Evolutionary conservation across 2,113 vertebrate genomes (phyloP), one percentile per base, ranked within the genome.

Genomic region (Crotophaga sulcirostris): DNA sequence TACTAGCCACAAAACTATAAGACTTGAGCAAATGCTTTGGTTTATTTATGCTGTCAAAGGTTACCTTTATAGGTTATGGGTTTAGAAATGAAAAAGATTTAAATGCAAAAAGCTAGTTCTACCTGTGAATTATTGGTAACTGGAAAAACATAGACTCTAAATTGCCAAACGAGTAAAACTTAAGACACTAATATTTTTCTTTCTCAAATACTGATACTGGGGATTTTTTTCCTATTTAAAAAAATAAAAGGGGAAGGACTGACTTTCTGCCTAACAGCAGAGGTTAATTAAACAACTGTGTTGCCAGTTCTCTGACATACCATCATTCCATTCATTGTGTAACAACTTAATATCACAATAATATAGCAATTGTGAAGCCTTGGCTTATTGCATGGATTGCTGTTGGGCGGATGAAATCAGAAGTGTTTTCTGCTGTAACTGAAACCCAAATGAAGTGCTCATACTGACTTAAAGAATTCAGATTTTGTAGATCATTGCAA

Each of bases 11-110:
- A 38, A 25, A 94, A 72, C 13, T n/a, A 0, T 25, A 45, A 38
- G 52, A 34, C 15, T 59, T 0, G 0, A 81, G 56, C 44, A 82
- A 67, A 38, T 47, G 16, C 7, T 10, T 11, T 0, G 5, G 42
- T 8, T 74, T 34, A 14, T 63, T 94, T 73, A 21, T 44, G 34
- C 26, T 93, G 49, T 40, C n/a, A 44, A 15, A 33, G 11, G 24
- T 4, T 7, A 13, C 13, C 16, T 84, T 84, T 11, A 40, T 11
- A 52, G 20, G 4, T 2, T 7, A 29, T 13, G 3, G 11, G 8
- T 67, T 87, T 51, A 19, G 59, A 77, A 84, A 63, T 63, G 8
- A 82, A 72, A 92, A 64, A 31, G 26, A 10, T 69, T 84, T 47
- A 42, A 62, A 45, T 7, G 16, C 17, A 25, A 51, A 25, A 18